These are phyloP conservation scores for Andrena bucephala DNA, from an alignment of 2,888 invertebrate genomes.

Conservation along the genomic window DNA sequence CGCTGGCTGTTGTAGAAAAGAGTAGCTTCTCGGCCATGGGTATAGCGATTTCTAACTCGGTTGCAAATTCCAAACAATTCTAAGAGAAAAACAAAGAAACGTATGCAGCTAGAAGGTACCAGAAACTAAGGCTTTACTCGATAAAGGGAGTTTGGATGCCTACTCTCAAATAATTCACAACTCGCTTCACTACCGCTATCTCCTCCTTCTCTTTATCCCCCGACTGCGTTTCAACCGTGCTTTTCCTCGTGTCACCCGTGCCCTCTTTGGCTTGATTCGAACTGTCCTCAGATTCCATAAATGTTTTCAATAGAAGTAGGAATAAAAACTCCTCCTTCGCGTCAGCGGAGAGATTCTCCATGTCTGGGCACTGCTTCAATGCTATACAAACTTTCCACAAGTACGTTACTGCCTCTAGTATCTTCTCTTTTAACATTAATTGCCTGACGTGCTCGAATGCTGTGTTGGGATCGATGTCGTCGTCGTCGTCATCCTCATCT, in stretches of 20 bases:
- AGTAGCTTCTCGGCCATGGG: slow-evolving; percentile 91
- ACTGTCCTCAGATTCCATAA: slow-evolving; percentile 78
- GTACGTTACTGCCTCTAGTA: slow-evolving; percentile 75
- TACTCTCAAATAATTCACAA: slow-evolving; percentile 90
- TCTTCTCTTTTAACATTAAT: slow-evolving; percentile 77
- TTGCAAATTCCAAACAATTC: slow-evolving; percentile 86
- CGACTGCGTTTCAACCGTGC: not conserved
- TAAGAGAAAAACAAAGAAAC: slow-evolving; percentile 72
- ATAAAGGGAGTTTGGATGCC: slow-evolving; percentile 78
- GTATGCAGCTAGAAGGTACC: not conserved
- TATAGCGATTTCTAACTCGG: slow-evolving; percentile 86
- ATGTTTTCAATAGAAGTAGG: slow-evolving; percentile 78
- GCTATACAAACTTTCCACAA: slow-evolving; percentile 66
- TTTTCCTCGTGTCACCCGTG: not conserved
- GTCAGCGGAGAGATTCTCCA: slow-evolving; percentile 62
- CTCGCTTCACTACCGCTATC: slow-evolving; percentile 87
- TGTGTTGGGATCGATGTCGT: slow-evolving; percentile 68
- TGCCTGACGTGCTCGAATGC: slow-evolving; percentile 80
- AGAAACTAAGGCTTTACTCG: not conserved
- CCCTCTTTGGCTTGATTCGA: slow-evolving; percentile 51
- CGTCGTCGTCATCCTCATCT: slow-evolving; percentile 60
- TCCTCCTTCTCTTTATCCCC: slow-evolving; percentile 86
- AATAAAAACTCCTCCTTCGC: slow-evolving; percentile 76
- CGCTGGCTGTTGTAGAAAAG: slow-evolving; percentile 90
- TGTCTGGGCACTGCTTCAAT: slow-evolving; percentile 63